Conservation (phyloP, 2,888 invertebrate genomes). For the Lithophane leautieri region DNA sequence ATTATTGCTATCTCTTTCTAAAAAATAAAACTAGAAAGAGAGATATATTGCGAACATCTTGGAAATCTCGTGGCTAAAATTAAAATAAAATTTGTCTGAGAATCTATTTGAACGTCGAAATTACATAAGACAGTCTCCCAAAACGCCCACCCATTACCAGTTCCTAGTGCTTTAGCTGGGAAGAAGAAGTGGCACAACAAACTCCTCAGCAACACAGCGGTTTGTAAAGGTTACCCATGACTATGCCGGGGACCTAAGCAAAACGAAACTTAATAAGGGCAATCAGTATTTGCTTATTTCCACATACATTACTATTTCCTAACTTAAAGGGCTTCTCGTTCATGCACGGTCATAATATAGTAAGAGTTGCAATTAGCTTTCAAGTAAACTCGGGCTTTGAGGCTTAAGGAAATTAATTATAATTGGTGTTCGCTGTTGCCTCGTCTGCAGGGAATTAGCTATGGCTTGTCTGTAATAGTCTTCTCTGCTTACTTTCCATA, state of each 20-base stretch:
- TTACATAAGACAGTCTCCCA: not conserved
- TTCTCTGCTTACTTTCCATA: not conserved
- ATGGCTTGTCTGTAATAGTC: constrained; percentile 11
- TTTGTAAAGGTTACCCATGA: not conserved
- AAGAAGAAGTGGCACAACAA: not conserved
- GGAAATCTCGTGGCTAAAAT: not conserved
- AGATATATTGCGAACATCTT: not conserved
- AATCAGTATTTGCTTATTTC: constrained; percentile 24
- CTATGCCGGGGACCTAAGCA: not conserved
- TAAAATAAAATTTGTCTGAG: not conserved
- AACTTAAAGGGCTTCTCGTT: not conserved
- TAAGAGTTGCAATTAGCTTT: constrained; percentile 40
- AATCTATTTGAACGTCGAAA: not conserved
- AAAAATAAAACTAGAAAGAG: not conserved
- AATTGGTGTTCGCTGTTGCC: constrained; percentile 25
- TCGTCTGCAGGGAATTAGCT: constrained; percentile 1
- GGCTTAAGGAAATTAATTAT: constrained; percentile 33
- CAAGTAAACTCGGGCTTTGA: constrained; percentile 17
- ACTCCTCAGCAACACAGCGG: not conserved
- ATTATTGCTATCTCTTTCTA: not conserved
- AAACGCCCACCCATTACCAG: not conserved
- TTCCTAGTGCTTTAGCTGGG: not conserved
- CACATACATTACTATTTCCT: constrained; percentile 3
- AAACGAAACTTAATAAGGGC: constrained; percentile 2
- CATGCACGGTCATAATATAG: constrained; percentile 12